Evolutionary conservation across 2,113 vertebrate genomes (phyloP).

Genomic region (Talpa occidentalis): DNA sequence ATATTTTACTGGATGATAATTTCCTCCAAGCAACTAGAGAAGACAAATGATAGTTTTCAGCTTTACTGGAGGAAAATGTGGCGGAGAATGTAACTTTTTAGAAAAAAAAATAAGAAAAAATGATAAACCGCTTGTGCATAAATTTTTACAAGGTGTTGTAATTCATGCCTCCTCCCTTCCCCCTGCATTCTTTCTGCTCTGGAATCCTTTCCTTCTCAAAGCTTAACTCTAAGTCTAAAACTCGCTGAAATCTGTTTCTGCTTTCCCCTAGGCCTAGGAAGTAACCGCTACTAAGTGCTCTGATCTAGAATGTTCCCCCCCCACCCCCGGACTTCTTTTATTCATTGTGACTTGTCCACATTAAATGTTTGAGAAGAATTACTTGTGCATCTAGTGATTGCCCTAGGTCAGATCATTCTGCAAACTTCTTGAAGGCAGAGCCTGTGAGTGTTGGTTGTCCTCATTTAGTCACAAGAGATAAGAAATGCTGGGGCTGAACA

Average conservation of each 20-base stretch:
- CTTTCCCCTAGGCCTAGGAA: not conserved
- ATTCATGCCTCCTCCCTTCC: not conserved
- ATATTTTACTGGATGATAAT: not conserved
- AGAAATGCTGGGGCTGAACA: not conserved
- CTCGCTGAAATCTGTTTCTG: not conserved
- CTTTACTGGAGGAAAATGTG: not conserved
- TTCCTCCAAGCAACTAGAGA: not conserved
- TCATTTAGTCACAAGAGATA: not conserved
- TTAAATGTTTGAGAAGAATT: not conserved
- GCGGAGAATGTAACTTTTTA: not conserved
- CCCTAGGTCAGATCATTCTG: not conserved
- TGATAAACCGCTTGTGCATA: not conserved
- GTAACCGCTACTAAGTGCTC: not conserved
- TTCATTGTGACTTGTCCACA: not conserved
- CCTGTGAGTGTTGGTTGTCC: not conserved
- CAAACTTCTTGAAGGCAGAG: not conserved
- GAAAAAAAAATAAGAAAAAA: constrained; percentile 28
- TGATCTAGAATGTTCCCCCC: not conserved
- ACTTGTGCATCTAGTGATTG: not conserved
- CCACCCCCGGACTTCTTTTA: not conserved
- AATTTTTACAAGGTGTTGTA: not conserved
- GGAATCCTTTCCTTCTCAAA: not conserved
- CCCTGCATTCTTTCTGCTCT: not conserved
- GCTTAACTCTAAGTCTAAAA: not conserved
- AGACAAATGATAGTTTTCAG: not conserved